phyloP scores from a whole-genome alignment of 2,113 vertebrate species.

The Riparia riparia region DNA sequence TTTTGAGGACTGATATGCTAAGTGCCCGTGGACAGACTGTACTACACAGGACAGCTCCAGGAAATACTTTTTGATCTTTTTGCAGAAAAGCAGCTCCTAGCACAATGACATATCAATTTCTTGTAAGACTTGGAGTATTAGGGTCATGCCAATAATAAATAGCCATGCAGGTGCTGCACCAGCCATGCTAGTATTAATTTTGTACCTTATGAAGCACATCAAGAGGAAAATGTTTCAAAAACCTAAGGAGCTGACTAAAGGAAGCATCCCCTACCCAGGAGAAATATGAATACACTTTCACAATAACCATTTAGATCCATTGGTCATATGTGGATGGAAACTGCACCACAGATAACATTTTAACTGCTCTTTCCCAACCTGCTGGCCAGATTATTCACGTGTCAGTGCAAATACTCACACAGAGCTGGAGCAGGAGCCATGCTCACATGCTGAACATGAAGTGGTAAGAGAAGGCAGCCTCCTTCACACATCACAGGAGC shows the following conservation, averaged over 20 bases:
- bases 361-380: not conserved
- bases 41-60: not conserved
- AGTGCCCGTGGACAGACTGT: not conserved
- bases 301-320: not conserved
- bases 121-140: not conserved
- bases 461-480: not conserved
- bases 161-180: not conserved
- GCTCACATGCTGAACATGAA: not conserved
- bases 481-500: not conserved
- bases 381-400: not conserved
- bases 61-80: not conserved
- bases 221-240: not conserved
- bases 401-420: not conserved
- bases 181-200: not conserved
- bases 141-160: not conserved
- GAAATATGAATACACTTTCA: not conserved
- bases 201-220: not conserved
- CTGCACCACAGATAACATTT: not conserved
- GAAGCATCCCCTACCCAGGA: not conserved
- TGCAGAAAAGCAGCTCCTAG: not conserved
- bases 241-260: not conserved
- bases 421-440: not conserved
- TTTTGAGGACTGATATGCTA: not conserved
- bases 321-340: fast-evolving
- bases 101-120: not conserved